These are phyloP conservation scores for Psilopogon haemacephalus DNA, from an alignment of 2,113 vertebrate genomes.

Conservation along the genomic window DNA sequence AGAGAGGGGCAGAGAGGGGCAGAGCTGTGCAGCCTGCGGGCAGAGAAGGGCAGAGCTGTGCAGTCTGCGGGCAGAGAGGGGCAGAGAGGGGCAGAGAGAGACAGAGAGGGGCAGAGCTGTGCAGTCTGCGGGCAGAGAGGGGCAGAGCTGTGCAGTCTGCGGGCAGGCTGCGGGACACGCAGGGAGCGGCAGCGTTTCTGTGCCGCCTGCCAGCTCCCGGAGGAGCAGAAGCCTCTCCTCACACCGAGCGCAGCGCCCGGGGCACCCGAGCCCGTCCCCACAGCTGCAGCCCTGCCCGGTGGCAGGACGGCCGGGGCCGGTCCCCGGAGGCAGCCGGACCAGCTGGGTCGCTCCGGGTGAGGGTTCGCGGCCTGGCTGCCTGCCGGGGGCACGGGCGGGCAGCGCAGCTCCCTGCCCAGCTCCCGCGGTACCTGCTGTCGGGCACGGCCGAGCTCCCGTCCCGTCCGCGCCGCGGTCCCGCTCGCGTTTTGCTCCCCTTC, in stretches of 20 bases:
- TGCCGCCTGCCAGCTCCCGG: neutral
- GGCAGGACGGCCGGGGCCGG: accelerated
- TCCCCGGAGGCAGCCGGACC: no score
- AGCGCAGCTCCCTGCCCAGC: neutral
- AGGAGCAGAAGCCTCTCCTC: neutral
- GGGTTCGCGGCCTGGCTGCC: neutral
- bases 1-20: no score
- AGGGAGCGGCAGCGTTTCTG: neutral
- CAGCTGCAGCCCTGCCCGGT: neutral
- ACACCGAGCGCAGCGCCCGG: neutral
- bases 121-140: neutral
- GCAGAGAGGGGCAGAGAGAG: no score
- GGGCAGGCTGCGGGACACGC: neutral
- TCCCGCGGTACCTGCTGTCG: neutral
- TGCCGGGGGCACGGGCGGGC: neutral
- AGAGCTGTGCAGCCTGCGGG: no score
- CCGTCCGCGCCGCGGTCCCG: accelerated
- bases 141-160: no score
- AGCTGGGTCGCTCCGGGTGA: neutral
- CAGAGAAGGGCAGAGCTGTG: no score
- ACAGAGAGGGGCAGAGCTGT: no score
- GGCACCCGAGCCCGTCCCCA: neutral
- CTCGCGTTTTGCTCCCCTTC: neutral
- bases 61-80: no score
- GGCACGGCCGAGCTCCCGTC: neutral